These are phyloP conservation scores for Alexandromys fortis DNA, from an alignment of 2,113 vertebrate genomes.

Conservation along the genomic window DNA sequence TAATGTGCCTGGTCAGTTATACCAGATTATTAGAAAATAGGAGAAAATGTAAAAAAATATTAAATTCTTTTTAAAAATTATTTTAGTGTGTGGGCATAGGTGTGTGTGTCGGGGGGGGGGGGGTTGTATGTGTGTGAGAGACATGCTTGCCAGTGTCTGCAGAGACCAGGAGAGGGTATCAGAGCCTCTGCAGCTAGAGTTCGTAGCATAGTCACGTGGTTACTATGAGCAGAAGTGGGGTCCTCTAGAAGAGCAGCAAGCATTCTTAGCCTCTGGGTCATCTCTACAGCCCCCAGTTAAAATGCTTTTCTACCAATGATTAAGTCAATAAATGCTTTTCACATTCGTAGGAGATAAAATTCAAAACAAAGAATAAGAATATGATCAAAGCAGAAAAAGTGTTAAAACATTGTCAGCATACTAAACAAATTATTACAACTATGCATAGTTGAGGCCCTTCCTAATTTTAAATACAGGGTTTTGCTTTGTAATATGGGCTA, in stretches of 20 bases:
- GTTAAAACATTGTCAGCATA: neutral
- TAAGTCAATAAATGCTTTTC: neutral
- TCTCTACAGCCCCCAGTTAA: neutral
- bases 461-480: neutral
- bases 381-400: neutral
- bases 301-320: neutral
- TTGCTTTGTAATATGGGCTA: neutral
- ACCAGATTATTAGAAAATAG: neutral
- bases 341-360: slow-evolving; percentile 4
- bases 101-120: too few species aligned
- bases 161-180: neutral
- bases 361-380: slow-evolving; percentile 20
- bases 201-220: too few species aligned
- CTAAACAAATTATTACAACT: neutral
- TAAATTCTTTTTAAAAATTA: neutral
- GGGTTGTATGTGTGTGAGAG: neutral
- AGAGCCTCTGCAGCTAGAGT: neutral
- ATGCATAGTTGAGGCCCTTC: neutral
- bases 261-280: neutral
- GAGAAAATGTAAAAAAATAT: neutral
- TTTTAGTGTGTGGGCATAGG: neutral
- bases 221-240: neutral
- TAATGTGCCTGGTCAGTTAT: neutral
- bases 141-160: neutral
- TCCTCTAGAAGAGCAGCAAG: neutral